phyloP scores from a whole-genome alignment of 2,113 vertebrate genomes.

The Apaloderma vittatum region DNA sequence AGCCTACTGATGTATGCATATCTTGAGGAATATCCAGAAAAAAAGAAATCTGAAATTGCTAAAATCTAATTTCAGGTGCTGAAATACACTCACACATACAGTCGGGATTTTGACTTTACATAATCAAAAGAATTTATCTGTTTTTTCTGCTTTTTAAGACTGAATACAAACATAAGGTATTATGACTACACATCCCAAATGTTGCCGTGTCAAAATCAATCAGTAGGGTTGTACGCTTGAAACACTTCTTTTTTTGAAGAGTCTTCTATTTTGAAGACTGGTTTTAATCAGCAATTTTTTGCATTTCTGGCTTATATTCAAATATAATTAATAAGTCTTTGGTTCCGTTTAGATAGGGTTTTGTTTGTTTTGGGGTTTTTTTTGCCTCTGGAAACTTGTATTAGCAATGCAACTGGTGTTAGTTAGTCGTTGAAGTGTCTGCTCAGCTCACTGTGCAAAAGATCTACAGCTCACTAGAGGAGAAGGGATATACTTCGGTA shows the following conservation, averaged over 20 bases:
- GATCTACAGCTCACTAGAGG: not conserved
- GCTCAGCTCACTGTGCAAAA: not conserved
- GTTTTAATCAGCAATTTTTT: constrained; percentile 2
- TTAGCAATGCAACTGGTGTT: not conserved
- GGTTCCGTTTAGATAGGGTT: not conserved
- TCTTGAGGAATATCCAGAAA: not conserved
- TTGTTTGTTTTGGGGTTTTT: not conserved
- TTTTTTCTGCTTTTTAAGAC: not conserved
- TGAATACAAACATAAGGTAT: not conserved
- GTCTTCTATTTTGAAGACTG: not conserved
- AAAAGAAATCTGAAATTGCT: not conserved
- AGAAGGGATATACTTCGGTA: not conserved
- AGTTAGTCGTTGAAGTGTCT: not conserved
- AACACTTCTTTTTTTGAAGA: not conserved
- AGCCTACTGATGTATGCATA: not conserved
- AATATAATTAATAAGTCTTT: not conserved
- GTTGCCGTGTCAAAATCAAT: constrained; percentile 15
- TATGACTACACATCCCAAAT: not conserved
- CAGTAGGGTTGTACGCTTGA: not conserved
- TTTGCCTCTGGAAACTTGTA: not conserved
- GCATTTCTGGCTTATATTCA: not conserved
- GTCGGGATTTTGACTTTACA: constrained; percentile 9
- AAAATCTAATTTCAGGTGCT: constrained; percentile 4
- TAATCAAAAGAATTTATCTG: constrained; percentile 17
- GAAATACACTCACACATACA: not conserved